These are phyloP conservation scores for Engraulis encrasicolus DNA, from an alignment of 2,113 vertebrate species.

Conservation along the genomic window DNA sequence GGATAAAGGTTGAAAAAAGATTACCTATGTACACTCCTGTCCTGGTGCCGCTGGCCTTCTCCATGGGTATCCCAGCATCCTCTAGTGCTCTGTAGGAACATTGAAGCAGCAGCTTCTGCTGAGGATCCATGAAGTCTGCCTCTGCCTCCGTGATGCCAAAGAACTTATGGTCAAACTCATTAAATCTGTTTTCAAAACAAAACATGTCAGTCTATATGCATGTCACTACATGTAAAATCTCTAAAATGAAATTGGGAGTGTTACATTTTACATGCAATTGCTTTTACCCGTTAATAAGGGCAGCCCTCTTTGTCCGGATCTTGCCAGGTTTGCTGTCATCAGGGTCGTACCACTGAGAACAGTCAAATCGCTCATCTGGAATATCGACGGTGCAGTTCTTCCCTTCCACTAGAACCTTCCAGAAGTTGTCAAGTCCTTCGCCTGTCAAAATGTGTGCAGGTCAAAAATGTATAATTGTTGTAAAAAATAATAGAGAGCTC, in stretches of 20 bases:
- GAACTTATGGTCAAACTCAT: constrained; percentile 82
- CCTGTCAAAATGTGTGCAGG: constrained; percentile 59
- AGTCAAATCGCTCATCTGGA: constrained; percentile 76
- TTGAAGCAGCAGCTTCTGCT: constrained; percentile 81
- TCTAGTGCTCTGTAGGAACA: constrained; percentile 83
- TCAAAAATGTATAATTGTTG: constrained; percentile 49
- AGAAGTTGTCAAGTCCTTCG: constrained; percentile 82
- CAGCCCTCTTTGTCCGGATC: constrained; percentile 72
- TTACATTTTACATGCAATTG: constrained; percentile 71
- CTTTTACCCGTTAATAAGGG: constrained; percentile 79
- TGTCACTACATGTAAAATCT: background rate
- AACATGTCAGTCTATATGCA: too few species aligned
- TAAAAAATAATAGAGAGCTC: constrained; percentile 33
- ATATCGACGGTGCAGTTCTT: constrained; percentile 79
- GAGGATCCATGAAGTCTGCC: constrained; percentile 79
- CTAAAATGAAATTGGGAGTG: background rate
- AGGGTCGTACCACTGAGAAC: constrained; percentile 73
- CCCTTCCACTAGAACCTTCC: constrained; percentile 79
- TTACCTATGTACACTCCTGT: constrained; percentile 83
- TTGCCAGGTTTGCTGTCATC: constrained; percentile 79
- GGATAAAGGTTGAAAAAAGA: background rate
- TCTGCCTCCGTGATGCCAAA: constrained; percentile 80
- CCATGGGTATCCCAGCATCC: constrained; percentile 79
- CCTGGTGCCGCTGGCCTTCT: constrained; percentile 78
- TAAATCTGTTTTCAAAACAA: constrained; percentile 68